Conservation (phyloP, 2,797 vertebrate species). For the Silurus lanzhouensis region DNA sequence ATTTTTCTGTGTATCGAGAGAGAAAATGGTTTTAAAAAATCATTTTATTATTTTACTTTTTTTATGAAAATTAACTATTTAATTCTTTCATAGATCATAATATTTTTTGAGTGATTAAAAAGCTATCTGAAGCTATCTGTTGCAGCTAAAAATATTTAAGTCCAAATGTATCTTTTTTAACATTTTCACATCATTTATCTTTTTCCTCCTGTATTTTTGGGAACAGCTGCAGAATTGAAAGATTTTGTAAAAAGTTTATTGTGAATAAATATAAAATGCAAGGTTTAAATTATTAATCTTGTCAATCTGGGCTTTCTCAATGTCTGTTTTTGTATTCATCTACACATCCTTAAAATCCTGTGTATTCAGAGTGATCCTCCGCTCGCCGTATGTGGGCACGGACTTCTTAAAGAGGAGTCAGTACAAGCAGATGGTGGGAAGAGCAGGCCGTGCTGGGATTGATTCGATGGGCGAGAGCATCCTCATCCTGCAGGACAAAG, state of each 20-base stretch:
- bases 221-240: not conserved
- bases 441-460: slow-evolving; percentile 92
- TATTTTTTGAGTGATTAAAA: not conserved
- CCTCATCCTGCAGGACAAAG: slow-evolving; percentile 89
- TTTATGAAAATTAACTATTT: not conserved
- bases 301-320: not conserved
- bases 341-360: not conserved
- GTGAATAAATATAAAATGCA: not conserved
- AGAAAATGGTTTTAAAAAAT: not conserved
- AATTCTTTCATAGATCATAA: not conserved
- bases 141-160: not conserved
- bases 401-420: slow-evolving; percentile 91
- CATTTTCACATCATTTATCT: not conserved
- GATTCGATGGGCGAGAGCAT: slow-evolving; percentile 89
- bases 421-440: slow-evolving; percentile 96
- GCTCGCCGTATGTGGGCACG: slow-evolving; percentile 88
- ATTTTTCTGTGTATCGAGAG: not conserved
- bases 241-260: too few species aligned
- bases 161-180: not conserved
- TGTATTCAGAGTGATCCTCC: slow-evolving; percentile 85
- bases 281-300: not conserved
- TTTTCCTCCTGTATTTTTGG: not conserved
- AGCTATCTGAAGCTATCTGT: not conserved
- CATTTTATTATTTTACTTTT: not conserved
- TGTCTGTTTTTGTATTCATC: not conserved